Evolutionary conservation across 2,888 invertebrate genomes (phyloP).

Genomic region (Pheosia tremula): DNA sequence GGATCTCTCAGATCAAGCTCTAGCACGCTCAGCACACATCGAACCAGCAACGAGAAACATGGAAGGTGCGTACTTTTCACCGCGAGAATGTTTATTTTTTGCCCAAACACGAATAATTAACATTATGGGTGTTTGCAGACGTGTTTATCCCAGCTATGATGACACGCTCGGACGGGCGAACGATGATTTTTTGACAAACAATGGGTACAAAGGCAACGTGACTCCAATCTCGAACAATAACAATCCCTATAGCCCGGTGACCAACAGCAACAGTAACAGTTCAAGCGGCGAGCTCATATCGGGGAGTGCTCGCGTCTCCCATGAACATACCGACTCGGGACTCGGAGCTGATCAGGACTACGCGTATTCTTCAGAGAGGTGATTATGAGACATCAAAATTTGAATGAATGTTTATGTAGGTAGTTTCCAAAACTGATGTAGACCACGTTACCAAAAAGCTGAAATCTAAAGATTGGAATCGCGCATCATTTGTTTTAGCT

Average conservation of each 20-base stretch:
- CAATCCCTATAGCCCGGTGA: slow-evolving; percentile 79
- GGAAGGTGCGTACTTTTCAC: slow-evolving; percentile 55
- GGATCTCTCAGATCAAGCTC: slow-evolving; percentile 86
- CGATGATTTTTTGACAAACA: slow-evolving; percentile 75
- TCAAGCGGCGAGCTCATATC: slow-evolving; percentile 81
- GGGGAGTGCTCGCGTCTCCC: slow-evolving; percentile 85
- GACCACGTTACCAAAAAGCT: background rate
- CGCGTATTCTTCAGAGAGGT: slow-evolving; percentile 89
- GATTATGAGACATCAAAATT: background rate
- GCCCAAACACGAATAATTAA: slow-evolving; percentile 36
- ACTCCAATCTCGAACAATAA: slow-evolving; percentile 72
- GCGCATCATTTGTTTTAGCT: too few relatives aligned
- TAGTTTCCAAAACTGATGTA: too few relatives aligned
- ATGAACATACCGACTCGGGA: slow-evolving; percentile 91
- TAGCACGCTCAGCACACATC: slow-evolving; percentile 84
- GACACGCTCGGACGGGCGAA: slow-evolving; percentile 62
- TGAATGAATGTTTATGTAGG: background rate
- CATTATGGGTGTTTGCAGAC: slow-evolving; percentile 58
- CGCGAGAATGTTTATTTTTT: slow-evolving; percentile 26
- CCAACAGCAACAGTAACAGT: slow-evolving; percentile 81
- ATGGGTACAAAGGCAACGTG: slow-evolving; percentile 72
- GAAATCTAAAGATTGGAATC: background rate
- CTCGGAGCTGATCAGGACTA: slow-evolving; percentile 91
- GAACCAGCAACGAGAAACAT: slow-evolving; percentile 81
- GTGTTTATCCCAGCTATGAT: slow-evolving; percentile 74